Conservation (phyloP, 2,797 vertebrate genomes). For the Smutsia gigantea region DNA sequence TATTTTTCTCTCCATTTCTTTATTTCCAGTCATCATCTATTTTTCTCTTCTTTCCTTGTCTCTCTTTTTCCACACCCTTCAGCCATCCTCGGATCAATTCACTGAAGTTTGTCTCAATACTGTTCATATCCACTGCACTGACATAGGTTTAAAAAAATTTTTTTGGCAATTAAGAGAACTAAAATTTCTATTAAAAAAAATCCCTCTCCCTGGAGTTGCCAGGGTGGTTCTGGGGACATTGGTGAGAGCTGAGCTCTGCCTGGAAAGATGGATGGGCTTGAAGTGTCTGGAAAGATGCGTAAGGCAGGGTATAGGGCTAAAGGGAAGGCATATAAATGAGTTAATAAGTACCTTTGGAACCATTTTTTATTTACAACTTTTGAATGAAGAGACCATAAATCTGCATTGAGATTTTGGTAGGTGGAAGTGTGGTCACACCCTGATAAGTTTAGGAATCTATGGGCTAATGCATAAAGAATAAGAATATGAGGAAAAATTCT, state of each 20-base stretch:
- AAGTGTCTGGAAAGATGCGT: not conserved
- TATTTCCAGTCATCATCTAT: not conserved
- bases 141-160: not conserved
- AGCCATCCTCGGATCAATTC: not conserved
- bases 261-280: not conserved
- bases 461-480: slow-evolving; percentile 68
- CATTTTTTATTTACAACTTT: not conserved
- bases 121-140: not conserved
- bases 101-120: not conserved
- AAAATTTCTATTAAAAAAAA: not conserved
- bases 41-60: not conserved
- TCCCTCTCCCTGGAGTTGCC: not conserved
- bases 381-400: not conserved
- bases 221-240: not conserved
- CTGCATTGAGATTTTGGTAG: not conserved
- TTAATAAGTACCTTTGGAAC: not conserved
- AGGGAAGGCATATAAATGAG: not conserved
- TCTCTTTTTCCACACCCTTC: not conserved
- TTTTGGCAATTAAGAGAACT: not conserved
- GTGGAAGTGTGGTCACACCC: not conserved
- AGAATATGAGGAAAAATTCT: slow-evolving; percentile 75
- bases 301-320: not conserved
- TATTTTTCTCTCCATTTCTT: slow-evolving; percentile 36
- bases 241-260: not conserved
- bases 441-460: not conserved